Evolutionary conservation across 1,140 invertebrate species (phyloP).

Genomic region (Cydia fagiglandana): DNA sequence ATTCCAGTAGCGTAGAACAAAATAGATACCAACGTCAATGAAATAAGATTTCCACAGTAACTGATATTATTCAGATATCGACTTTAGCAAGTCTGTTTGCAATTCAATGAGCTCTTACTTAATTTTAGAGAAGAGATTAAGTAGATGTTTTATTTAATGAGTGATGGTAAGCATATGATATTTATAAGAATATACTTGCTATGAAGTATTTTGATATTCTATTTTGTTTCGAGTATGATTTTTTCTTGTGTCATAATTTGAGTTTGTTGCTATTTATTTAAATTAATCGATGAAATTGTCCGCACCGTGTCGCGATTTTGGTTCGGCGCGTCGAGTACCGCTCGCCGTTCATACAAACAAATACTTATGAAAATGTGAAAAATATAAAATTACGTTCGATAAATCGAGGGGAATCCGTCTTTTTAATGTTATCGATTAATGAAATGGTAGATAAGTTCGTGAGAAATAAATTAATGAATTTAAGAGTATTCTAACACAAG

Average conservation of each 20-base stretch:
- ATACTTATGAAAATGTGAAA: slow-evolving; percentile 29
- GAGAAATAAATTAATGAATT: slow-evolving; percentile 78
- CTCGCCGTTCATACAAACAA: slow-evolving; percentile 28
- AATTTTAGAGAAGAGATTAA: slow-evolving; percentile 70
- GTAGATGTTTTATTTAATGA: slow-evolving; percentile 75
- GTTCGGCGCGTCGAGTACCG: slow-evolving; percentile 33
- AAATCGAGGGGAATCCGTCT: slow-evolving; percentile 65
- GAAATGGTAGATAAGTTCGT: slow-evolving; percentile 76
- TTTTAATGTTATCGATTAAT: slow-evolving; percentile 74
- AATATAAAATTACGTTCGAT: slow-evolving; percentile 43
- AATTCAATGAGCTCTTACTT: slow-evolving; percentile 70
- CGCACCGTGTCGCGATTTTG: slow-evolving; percentile 39
- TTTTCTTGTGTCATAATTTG: slow-evolving; percentile 70
- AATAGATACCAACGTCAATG: slow-evolving; percentile 12
- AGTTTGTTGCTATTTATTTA: slow-evolving; percentile 72
- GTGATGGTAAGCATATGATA: slow-evolving; percentile 73
- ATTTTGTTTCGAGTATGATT: slow-evolving; percentile 67
- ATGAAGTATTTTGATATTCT: slow-evolving; percentile 69
- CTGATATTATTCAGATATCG: slow-evolving; percentile 25
- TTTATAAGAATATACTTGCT: slow-evolving; percentile 72
- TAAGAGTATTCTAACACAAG: slow-evolving; percentile 79
- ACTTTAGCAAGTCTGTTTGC: slow-evolving; percentile 57
- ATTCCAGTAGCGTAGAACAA: slow-evolving; percentile 28
- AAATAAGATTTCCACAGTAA: slow-evolving; percentile 21
- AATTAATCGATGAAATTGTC: slow-evolving; percentile 62